Evolutionary conservation across 2,113 vertebrate genomes (phyloP).

Genomic region (Sprattus sprattus): DNA sequence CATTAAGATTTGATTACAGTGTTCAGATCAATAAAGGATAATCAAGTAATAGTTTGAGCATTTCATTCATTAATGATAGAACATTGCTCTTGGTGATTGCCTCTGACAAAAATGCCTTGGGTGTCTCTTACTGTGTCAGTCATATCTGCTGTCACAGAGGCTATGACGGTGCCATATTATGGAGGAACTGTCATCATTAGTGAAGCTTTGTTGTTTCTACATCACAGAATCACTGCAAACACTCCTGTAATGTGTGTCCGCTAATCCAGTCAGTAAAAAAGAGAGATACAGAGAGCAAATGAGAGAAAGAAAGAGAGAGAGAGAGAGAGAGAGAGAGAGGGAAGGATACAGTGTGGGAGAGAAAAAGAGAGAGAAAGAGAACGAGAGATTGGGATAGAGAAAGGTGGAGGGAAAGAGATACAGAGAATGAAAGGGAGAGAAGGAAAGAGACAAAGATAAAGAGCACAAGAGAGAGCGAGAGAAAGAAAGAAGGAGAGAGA

Average conservation of each 20-base stretch:
- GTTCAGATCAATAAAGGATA: not conserved
- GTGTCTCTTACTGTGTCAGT: not conserved
- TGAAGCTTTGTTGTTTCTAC: not conserved
- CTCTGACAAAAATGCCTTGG: not conserved
- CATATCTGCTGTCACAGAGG: not conserved
- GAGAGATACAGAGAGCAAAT: not conserved
- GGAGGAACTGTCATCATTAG: not conserved
- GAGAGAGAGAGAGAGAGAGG: not conserved
- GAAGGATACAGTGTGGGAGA: not conserved
- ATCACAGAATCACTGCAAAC: not conserved
- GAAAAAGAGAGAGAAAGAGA: not conserved
- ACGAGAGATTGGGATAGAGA: not conserved
- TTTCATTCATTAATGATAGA: not conserved
- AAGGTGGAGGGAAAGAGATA: not conserved
- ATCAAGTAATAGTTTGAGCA: not conserved
- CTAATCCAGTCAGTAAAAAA: not conserved
- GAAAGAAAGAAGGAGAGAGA: constrained; percentile 35
- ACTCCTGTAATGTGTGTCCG: not conserved
- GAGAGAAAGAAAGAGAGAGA: not conserved
- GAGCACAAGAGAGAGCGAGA: constrained; percentile 21
- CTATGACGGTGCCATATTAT: not conserved
- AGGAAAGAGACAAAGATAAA: not conserved
- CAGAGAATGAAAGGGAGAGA: not conserved
- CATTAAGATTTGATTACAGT: not conserved
- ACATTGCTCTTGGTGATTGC: not conserved